phyloP scores from a whole-genome alignment of 1,140 invertebrate species.

The Diorhabda carinulata region DNA sequence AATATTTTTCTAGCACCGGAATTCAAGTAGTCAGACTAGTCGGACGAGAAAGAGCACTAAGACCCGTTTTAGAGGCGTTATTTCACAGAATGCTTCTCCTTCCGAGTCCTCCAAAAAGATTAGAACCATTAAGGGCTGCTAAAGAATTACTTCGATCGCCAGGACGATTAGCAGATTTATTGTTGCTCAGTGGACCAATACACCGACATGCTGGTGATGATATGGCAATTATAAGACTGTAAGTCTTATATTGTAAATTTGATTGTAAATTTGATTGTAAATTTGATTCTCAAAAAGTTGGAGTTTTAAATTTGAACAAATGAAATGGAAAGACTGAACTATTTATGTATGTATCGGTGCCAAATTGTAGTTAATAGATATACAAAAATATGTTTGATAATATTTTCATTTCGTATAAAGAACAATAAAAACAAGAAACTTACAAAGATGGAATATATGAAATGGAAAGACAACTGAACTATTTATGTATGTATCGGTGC shows the following conservation, averaged over 20 bases:
- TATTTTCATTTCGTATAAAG: too few species aligned
- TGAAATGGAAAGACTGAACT: too few species aligned
- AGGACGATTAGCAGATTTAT: constrained; percentile 66
- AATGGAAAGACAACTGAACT: too few species aligned
- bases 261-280: too few species aligned
- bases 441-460: too few species aligned
- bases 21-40: constrained; percentile 82
- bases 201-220: constrained; percentile 77
- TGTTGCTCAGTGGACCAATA: constrained; percentile 71
- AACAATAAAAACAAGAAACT: too few species aligned
- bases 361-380: too few species aligned
- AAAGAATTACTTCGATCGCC: constrained; percentile 71
- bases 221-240: constrained; percentile 87
- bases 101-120: constrained; percentile 75
- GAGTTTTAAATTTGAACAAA: too few species aligned
- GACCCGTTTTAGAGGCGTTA: constrained; percentile 85
- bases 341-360: too few species aligned
- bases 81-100: constrained; percentile 89
- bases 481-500: too few species aligned
- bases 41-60: constrained; percentile 74
- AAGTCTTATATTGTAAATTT: constrained; percentile 48
- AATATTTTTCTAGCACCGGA: constrained; percentile 65
- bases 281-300: too few species aligned
- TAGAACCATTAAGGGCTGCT: constrained; percentile 78
- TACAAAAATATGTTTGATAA: too few species aligned